Evolutionary conservation across 2,888 invertebrate genomes (phyloP).

Genomic region (Eupithecia exiguata): DNA sequence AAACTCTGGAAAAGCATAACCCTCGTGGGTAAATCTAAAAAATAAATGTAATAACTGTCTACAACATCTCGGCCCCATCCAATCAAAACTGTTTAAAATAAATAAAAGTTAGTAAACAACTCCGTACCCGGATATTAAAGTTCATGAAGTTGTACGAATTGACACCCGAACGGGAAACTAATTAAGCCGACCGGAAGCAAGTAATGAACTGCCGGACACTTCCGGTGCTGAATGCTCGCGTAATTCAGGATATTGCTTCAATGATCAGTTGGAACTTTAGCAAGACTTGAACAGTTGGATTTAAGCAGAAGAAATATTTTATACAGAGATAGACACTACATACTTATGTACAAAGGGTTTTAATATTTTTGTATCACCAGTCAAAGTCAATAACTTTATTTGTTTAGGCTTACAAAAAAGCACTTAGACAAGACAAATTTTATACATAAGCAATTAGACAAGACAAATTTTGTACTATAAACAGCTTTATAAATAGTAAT

Average conservation of each 20-base stretch:
- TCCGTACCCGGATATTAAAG: conserved; percentile 17
- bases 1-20: not conserved
- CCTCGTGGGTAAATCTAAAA: not conserved
- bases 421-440: too few relatives aligned
- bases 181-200: conserved; percentile 54
- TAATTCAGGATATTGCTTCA: conserved; percentile 22
- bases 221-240: conserved; percentile 20
- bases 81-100: not conserved
- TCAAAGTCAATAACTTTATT: too few relatives aligned
- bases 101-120: conserved; percentile 5
- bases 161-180: conserved; percentile 49
- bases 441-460: too few relatives aligned
- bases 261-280: conserved; percentile 11
- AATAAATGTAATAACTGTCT: not conserved
- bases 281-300: not conserved
- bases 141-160: conserved; percentile 29
- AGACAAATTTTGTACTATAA: too few relatives aligned
- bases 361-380: too few relatives aligned
- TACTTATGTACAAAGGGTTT: too few relatives aligned
- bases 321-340: too few relatives aligned
- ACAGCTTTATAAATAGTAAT: too few relatives aligned
- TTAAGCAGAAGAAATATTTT: not conserved
- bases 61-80: not conserved
- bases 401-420: too few relatives aligned
- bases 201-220: conserved; percentile 38